Conservation (phyloP, 1,140 invertebrate genomes). For the Diplogasteroides magnus region DNA sequence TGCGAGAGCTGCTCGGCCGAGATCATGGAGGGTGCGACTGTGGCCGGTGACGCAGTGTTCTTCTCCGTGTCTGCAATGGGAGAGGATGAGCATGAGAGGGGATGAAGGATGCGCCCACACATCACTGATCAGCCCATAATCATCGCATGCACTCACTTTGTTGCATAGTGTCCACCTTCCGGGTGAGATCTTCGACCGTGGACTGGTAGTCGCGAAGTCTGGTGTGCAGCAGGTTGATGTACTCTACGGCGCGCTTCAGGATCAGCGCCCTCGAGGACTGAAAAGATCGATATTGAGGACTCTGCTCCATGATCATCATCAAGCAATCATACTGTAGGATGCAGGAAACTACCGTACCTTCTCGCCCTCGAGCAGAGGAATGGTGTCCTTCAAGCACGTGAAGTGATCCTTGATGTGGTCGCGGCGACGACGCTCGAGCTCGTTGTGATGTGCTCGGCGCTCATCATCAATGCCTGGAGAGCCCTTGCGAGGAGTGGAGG, state of each 20-base stretch:
- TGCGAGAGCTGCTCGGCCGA: too few relatives aligned
- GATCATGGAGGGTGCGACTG: neutral
- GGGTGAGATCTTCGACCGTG: constrained; percentile 35
- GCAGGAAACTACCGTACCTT: constrained; percentile 14
- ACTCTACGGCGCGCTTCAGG: constrained; percentile 44
- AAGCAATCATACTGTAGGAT: neutral
- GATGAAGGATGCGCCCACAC: neutral
- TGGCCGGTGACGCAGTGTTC: neutral
- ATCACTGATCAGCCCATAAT: too few relatives aligned
- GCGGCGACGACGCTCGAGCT: constrained; percentile 26
- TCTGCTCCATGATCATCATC: too few relatives aligned
- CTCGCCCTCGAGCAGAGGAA: constrained; percentile 31
- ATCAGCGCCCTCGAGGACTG: constrained; percentile 42
- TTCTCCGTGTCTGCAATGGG: neutral
- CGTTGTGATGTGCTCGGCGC: constrained; percentile 33
- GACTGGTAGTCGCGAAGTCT: constrained; percentile 28
- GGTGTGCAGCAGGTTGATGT: constrained; percentile 36
- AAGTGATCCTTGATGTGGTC: constrained; percentile 35
- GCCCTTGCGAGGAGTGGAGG: constrained; percentile 19
- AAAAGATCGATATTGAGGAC: too few relatives aligned
- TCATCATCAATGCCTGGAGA: constrained; percentile 34
- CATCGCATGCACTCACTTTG: too few relatives aligned
- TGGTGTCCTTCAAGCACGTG: constrained; percentile 20
- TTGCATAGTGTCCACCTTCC: constrained; percentile 41
- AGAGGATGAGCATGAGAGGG: neutral